phyloP scores from a whole-genome alignment of 2,888 invertebrate species.

The Coenonympha glycerion region DNA sequence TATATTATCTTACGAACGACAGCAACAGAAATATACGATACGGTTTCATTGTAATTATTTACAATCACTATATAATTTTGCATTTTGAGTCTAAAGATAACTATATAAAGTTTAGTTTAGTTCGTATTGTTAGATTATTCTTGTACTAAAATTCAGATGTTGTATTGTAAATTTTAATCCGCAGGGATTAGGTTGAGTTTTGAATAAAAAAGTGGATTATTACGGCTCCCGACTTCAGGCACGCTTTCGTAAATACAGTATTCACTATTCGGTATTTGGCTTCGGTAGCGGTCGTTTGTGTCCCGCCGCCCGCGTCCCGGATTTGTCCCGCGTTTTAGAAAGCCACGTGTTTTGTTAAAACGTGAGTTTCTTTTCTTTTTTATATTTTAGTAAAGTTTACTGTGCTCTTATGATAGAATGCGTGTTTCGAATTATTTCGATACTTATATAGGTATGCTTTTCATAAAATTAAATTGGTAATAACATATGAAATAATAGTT shows the following conservation, averaged over 20 bases:
- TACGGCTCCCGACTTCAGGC: constrained; percentile 43
- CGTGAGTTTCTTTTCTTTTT: constrained; percentile 23
- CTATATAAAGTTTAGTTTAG: constrained; percentile 37
- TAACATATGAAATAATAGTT: too few relatives aligned
- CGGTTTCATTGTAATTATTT: constrained; percentile 45
- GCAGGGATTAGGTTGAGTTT: constrained; percentile 37
- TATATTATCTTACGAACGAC: constrained; percentile 36
- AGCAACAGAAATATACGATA: constrained; percentile 42
- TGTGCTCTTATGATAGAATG: constrained; percentile 2
- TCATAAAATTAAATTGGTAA: not conserved
- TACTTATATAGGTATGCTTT: not conserved
- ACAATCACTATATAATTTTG: constrained; percentile 28
- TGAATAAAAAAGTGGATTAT: constrained; percentile 34
- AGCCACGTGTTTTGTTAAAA: constrained; percentile 26
- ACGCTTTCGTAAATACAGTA: constrained; percentile 40
- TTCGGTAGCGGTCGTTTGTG: constrained; percentile 14
- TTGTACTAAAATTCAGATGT: constrained; percentile 21
- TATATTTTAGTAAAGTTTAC: not conserved
- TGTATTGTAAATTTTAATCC: constrained; percentile 10
- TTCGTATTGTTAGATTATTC: constrained; percentile 38
- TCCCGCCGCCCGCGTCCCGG: constrained; percentile 6
- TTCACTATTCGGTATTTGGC: constrained; percentile 38
- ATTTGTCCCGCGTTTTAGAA: constrained; percentile 17
- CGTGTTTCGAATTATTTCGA: not conserved
- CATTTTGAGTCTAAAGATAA: constrained; percentile 12